Evolutionary conservation across 2,797 vertebrate genomes (phyloP).

Genomic region (Geotrypetes seraphini): DNA sequence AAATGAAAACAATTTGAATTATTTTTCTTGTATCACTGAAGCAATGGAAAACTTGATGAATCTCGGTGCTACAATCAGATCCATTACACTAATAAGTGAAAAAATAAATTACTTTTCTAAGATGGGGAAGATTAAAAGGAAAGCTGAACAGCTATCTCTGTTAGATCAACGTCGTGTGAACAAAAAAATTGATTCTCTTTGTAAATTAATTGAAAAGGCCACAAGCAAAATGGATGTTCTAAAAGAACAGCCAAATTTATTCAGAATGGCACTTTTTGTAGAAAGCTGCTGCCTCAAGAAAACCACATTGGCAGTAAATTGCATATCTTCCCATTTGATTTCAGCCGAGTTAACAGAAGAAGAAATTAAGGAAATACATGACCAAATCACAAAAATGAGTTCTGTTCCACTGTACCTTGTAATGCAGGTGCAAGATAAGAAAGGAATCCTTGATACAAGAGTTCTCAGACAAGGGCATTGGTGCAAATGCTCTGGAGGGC

Average conservation of each 20-base stretch:
- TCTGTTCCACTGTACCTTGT: neutral
- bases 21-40: neutral
- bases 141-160: neutral
- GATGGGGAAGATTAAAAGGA: constrained; percentile 1
- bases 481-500: constrained; percentile 10
- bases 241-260: neutral
- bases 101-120: constrained; percentile 11
- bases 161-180: neutral
- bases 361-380: neutral
- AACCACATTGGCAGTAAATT: neutral
- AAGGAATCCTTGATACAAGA: neutral
- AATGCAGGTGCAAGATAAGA: neutral
- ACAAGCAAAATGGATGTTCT: neutral
- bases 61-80: neutral
- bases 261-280: neutral
- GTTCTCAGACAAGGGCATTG: constrained; percentile 8
- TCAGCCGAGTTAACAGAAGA: no score
- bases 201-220: neutral
- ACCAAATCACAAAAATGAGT: neutral
- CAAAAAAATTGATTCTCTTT: neutral
- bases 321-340: neutral
- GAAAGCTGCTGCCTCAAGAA: neutral
- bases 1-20: neutral
- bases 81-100: neutral
- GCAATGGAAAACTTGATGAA: neutral